Base-by-base conservation (phyloP, 2,113 vertebrate genomes). In the Psittacara wagleri region DNA sequence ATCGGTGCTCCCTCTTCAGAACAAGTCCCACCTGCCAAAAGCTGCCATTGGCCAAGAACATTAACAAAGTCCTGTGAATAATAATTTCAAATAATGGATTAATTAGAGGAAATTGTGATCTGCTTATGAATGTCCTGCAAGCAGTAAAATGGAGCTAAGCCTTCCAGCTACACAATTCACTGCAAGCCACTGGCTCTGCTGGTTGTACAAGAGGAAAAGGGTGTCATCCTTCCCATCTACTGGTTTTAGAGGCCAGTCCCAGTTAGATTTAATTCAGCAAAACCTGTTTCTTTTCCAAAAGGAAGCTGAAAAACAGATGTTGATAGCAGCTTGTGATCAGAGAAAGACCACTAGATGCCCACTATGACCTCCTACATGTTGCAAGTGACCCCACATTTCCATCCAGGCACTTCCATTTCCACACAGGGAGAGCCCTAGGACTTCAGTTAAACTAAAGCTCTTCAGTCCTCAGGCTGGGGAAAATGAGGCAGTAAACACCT, bases 31-130 rank as follows among this genome's bases (percentile, higher is more conserved):
- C 83, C 77, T 86, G 92, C 89, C 77, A 84, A 83, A 86, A 88
- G 80, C 48, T 68, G 20, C 64, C 55, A 49, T 17, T 14, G 1
- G 88, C 88, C 93, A 96, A 91, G 92, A 91, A 89, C 80, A 84
- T 89, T 67, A 84, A 43, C 91, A 68, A 75, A 94, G 72, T 88
- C 64, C 91, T 78, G 7, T 82, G 89, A 86, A 89, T 89, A 94
- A 76, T 92, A 75, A 94, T 94, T 95, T 94, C 5, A 91, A 95
- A 92, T 89, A 78, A 62, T 87, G 66, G 84, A 78, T 96, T 94
- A 78, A 95, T 95, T 89, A 87, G 74, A 84, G 74, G 73, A 92
- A 96, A 76, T 61, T 91, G 86, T 89, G 83, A 84, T 72, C 73
- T 57, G 73, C 69, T 86, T 95, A 74, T 69, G 68, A 89, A 91